Percentiles rank a stretch among this genome's conserved stretches.
phyloP scores from a whole-genome alignment of 2,113 vertebrate species.

The Trematocara stigmaticum region DNA sequence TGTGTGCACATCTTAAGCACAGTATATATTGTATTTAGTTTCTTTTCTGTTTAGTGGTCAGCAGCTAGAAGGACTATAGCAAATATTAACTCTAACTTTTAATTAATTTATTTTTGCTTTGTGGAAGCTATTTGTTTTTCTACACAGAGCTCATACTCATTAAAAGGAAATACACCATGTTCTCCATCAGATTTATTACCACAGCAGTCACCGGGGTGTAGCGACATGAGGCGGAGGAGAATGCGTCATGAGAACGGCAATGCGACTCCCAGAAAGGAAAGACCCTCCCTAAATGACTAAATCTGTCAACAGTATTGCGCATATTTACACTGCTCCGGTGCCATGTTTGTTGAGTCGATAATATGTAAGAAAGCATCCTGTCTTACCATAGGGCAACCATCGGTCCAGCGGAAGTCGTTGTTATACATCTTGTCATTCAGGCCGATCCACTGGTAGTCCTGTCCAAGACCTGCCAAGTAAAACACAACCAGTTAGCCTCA shows the following conservation, averaged over 20 bases:
- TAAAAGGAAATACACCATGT: neutral
- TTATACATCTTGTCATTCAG: conserved; percentile 99
- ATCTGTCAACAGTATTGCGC: conserved; percentile 24
- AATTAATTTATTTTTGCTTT: neutral
- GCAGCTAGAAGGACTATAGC: neutral
- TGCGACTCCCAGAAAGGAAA: neutral
- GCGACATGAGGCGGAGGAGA: neutral
- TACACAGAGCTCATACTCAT: neutral
- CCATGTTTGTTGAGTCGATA: conserved; percentile 45
- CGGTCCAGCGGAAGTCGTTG: conserved; percentile 96
- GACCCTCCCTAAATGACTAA: conserved; percentile 20
- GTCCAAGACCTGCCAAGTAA: conserved; percentile 82
- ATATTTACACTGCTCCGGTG: conserved; percentile 46
- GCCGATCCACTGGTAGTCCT: conserved; percentile 98
- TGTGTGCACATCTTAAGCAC: conserved; percentile 37
- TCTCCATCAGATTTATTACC: neutral
- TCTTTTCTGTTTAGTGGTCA: conserved; percentile 53
- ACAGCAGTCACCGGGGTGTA: conserved; percentile 1
- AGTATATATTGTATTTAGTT: conserved; percentile 51
- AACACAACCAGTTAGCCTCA: conserved; percentile 26
- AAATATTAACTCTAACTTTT: neutral
- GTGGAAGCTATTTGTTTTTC: neutral
- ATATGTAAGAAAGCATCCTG: conserved; percentile 7
- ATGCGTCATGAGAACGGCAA: conserved; percentile 35
- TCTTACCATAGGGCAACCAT: conserved; percentile 89